Conservation (phyloP, 2,888 invertebrate genomes). For the Melanargia galathea region DNA sequence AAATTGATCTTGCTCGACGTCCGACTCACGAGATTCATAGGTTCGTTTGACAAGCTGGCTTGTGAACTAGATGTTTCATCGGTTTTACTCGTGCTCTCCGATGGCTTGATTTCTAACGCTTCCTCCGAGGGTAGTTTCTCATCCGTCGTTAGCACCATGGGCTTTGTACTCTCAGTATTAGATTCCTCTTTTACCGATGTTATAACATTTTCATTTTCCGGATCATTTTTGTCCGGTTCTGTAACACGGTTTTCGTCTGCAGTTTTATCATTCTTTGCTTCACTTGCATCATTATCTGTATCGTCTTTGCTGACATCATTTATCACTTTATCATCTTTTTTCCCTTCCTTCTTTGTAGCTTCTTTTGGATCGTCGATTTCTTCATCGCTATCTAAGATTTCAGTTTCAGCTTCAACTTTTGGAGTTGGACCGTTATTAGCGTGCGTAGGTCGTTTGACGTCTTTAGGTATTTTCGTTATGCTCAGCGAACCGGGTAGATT, state of each 20-base stretch:
- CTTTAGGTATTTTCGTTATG: constrained; percentile 70
- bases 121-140: constrained; percentile 73
- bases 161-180: constrained; percentile 34
- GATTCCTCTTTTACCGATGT: constrained; percentile 27
- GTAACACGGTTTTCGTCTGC: constrained; percentile 7
- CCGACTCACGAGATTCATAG: constrained; percentile 52
- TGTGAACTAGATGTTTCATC: constrained; percentile 40
- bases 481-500: constrained; percentile 71
- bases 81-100: constrained; percentile 51
- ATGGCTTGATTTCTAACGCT: constrained; percentile 58
- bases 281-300: constrained; percentile 22
- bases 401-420: constrained; percentile 68
- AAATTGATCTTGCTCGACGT: constrained; percentile 71
- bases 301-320: constrained; percentile 15
- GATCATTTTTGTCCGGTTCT: constrained; percentile 13
- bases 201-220: constrained; percentile 34
- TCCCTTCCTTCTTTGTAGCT: not conserved
- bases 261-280: constrained; percentile 23
- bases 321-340: constrained; percentile 16
- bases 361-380: constrained; percentile 50
- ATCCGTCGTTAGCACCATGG: constrained; percentile 69
- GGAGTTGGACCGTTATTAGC: constrained; percentile 50
- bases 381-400: constrained; percentile 72
- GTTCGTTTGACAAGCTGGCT: constrained; percentile 41
- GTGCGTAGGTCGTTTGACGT: constrained; percentile 55